A percentile compares a stretch with the other conserved stretches of the same genome.
Evolutionary conservation across 2,113 vertebrate species (phyloP).

Genomic region (Brienomyrus brachyistius): DNA sequence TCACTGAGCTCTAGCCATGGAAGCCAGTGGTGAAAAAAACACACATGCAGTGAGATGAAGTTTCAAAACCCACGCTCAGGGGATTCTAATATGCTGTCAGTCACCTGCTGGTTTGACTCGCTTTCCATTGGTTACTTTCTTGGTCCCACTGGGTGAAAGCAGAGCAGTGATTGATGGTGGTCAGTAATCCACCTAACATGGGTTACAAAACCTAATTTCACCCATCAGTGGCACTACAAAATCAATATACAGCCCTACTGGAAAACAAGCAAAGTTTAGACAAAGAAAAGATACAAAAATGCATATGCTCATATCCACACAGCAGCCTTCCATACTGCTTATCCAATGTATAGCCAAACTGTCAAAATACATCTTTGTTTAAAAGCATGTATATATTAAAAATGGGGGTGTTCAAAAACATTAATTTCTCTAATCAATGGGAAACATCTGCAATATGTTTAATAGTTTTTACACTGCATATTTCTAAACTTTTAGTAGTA

Average conservation of each 20-base stretch:
- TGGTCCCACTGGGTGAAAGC: neutral
- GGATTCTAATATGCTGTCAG: neutral
- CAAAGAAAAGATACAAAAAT: neutral
- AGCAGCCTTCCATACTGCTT: neutral
- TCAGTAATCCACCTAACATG: constrained; percentile 4
- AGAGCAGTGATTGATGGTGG: neutral
- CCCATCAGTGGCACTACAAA: neutral
- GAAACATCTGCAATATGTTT: neutral
- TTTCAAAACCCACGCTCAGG: neutral
- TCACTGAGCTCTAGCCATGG: neutral
- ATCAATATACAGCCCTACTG: neutral
- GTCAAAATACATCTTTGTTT: neutral
- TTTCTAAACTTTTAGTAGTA: neutral
- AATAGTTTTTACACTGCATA: neutral
- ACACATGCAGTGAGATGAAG: neutral
- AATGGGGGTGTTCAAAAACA: neutral
- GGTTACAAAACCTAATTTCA: neutral
- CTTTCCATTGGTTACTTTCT: neutral
- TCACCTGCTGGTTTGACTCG: neutral
- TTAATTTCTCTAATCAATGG: neutral
- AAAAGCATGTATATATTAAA: neutral
- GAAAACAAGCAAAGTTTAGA: neutral
- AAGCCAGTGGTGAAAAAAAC: neutral
- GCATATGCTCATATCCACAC: neutral
- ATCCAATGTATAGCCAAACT: neutral